A percentile compares a stretch with the other conserved stretches of the same genome.
Evolutionary conservation across 2,888 invertebrate genomes (phyloP).

Genomic region (Callimorpha dominula): DNA sequence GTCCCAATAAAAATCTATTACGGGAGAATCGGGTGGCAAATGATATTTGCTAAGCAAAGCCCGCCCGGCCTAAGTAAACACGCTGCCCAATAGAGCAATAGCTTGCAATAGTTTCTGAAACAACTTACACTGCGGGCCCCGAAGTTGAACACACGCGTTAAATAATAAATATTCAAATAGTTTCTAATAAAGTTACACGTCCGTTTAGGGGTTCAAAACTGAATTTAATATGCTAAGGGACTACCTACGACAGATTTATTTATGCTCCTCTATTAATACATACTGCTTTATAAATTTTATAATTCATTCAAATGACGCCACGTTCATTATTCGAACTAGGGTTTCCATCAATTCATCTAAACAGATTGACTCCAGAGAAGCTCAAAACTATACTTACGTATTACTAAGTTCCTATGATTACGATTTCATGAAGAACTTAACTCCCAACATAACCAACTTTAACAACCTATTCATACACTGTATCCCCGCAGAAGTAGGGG

Average conservation of each 20-base stretch:
- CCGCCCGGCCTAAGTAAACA: conserved; percentile 68
- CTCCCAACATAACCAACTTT: too few species aligned
- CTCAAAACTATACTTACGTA: too few species aligned
- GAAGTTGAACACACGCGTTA: conserved; percentile 26
- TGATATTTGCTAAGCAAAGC: conserved; percentile 69
- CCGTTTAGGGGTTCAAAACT: conserved; percentile 24
- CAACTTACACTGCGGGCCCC: conserved; percentile 45
- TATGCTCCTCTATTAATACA: neutral
- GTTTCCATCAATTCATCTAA: too few species aligned
- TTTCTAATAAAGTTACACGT: conserved; percentile 24
- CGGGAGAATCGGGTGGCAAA: conserved; percentile 62
- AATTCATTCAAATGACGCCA: neutral
- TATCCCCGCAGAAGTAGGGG: too few species aligned
- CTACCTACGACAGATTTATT: conserved; percentile 13
- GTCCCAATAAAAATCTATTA: conserved; percentile 68
- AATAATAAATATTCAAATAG: conserved; percentile 49
- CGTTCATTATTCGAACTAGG: neutral
- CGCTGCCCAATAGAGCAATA: conserved; percentile 63
- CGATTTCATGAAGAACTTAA: too few species aligned
- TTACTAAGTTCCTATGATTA: too few species aligned
- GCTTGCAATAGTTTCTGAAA: conserved; percentile 58
- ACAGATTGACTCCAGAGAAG: too few species aligned
- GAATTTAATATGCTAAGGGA: conserved; percentile 30
- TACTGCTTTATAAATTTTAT: neutral
- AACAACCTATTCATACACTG: too few species aligned